Percentiles rank a stretch among this genome's conserved stretches.
Evolutionary conservation across 1,140 invertebrate species (phyloP).

Genomic region (Trissolcus basalis): DNA sequence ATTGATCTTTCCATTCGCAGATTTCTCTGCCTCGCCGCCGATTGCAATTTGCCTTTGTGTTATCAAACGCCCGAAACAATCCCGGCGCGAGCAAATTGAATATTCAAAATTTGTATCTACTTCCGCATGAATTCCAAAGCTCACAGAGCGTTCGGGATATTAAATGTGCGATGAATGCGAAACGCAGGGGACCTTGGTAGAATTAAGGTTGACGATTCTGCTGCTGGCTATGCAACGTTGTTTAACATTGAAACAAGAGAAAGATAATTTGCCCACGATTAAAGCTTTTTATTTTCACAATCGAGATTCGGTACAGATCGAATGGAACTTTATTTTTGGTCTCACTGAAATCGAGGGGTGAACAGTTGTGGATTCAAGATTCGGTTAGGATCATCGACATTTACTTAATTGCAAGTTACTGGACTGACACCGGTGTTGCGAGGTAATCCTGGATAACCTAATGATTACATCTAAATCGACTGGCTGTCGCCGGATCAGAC

Average conservation of each 20-base stretch:
- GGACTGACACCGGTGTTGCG: conserved; percentile 53
- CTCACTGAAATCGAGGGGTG: conserved; percentile 4
- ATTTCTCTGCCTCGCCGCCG: conserved; percentile 4
- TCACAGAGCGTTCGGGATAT: neutral
- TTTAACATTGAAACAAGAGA: too few relatives aligned
- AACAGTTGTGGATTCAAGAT: conserved; percentile 31
- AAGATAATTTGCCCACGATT: too few relatives aligned
- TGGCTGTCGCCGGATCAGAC: conserved; percentile 60
- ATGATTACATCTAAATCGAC: conserved; percentile 66
- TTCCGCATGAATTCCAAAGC: conserved; percentile 6
- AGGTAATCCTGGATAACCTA: conserved; percentile 62
- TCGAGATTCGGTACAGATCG: too few relatives aligned
- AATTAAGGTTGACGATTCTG: conserved; percentile 14
- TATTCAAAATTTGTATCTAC: conserved; percentile 43
- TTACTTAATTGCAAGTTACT: conserved; percentile 63
- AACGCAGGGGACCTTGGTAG: neutral
- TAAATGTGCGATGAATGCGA: too few relatives aligned
- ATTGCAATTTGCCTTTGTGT: conserved; percentile 43
- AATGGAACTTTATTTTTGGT: too few relatives aligned
- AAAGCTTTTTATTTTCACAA: too few relatives aligned
- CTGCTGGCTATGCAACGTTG: too few relatives aligned
- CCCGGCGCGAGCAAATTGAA: conserved; percentile 21
- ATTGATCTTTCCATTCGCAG: conserved; percentile 38
- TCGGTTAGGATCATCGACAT: conserved; percentile 35
- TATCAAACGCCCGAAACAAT: conserved; percentile 34